Evolutionary conservation across 2,888 invertebrate genomes (phyloP), one percentile per base, ranked within the genome.

Genomic region (Lypha dubia): DNA sequence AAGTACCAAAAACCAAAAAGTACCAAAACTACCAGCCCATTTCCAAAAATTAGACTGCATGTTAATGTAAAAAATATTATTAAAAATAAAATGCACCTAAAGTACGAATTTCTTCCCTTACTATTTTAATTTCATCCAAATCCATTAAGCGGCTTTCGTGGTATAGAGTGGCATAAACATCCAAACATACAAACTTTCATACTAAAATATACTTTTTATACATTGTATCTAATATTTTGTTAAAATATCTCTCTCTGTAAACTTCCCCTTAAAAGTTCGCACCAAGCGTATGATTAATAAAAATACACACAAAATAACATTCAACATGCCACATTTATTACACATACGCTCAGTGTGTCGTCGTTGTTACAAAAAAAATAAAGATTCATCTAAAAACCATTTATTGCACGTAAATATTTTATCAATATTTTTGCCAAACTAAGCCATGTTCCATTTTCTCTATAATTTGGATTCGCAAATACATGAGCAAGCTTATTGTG

Each of bases 381-480:
- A 49, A 63, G 24, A 67, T 38, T 62, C 35, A 46, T 65, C 38
- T 56, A 51, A 65, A n/a, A 53, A 24, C 20, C 63, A 35, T 79
- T 79, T 56, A 73, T 63, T 56, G 20, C 49, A 53, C 56, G 65
- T 63, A 63, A 53, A 63, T 70, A 63, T 53, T 46, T 63, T 65
- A 63, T 56, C 63, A 79, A 79, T 56, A 71, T 71, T 58, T 65
- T 46, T 60, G 22, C 65, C 60, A 32, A 77, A 51, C 68, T 67
- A 73, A 77, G 60, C 44, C 60, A 62, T 62, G 51, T 46, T 81
- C 74, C 20, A 71, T 58, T 58, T 71, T 73, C 67, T 53, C 9
- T 32, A 65, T 51, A 71, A 77, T 73, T 73, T 77, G 73, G 60
- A 73, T 11, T 62, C 32, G 8, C 17, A 28, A 58, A 65, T 65